phyloP scores from a whole-genome alignment of 2,113 vertebrate species.

The Ctenodactylus gundi region DNA sequence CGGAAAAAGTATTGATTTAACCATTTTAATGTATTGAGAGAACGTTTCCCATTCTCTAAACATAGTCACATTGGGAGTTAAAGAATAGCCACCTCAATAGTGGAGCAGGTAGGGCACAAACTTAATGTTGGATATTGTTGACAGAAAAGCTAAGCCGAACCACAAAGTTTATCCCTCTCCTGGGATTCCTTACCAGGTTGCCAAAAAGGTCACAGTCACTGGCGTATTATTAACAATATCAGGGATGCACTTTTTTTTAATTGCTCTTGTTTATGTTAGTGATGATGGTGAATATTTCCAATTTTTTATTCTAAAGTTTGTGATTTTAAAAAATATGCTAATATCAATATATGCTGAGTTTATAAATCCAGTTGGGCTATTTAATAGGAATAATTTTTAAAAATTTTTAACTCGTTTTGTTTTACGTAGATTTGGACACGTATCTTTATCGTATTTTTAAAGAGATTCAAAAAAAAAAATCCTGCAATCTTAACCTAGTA shows the following conservation, averaged over 20 bases:
- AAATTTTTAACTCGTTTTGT: background rate
- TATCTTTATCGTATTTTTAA: slow-evolving; percentile 5
- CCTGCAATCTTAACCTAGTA: background rate
- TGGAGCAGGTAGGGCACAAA: background rate
- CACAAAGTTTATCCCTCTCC: background rate
- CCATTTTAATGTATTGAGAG: background rate
- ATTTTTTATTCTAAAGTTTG: background rate
- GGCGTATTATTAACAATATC: background rate
- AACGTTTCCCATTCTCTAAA: background rate
- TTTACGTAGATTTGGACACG: background rate
- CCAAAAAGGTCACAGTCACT: background rate
- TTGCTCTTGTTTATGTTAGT: background rate
- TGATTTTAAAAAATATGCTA: background rate
- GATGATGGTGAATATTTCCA: background rate
- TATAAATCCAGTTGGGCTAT: background rate
- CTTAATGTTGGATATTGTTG: background rate
- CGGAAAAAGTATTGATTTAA: background rate
- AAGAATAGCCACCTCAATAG: background rate
- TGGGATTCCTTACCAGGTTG: background rate
- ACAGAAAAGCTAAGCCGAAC: background rate
- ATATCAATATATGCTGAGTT: background rate
- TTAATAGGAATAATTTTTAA: background rate
- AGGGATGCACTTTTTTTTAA: background rate
- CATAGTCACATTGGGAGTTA: background rate
- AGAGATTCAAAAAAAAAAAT: background rate